phyloP scores from a whole-genome alignment of 2,888 invertebrate species.

The Drosophila niveifrons region DNA sequence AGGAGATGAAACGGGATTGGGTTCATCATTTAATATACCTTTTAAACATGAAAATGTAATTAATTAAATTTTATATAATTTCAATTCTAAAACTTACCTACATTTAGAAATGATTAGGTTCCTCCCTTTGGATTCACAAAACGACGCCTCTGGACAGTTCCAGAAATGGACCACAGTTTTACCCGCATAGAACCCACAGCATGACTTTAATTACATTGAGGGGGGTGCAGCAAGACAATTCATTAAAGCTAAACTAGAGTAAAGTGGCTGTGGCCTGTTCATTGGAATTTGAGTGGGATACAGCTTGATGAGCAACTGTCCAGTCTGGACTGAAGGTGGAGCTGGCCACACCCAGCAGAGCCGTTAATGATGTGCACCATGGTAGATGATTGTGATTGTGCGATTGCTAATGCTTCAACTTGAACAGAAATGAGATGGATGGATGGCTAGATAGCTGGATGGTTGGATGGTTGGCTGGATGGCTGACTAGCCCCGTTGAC shows the following conservation, averaged over 20 bases:
- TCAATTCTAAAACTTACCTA: neutral
- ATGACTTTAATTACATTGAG: slow-evolving; percentile 64
- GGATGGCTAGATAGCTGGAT: slow-evolving; percentile 40
- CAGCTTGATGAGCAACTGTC: slow-evolving; percentile 53
- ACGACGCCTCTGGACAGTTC: slow-evolving; percentile 21
- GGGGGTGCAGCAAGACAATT: slow-evolving; percentile 52
- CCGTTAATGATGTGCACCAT: slow-evolving; percentile 78
- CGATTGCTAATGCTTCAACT: slow-evolving; percentile 57
- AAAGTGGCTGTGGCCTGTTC: slow-evolving; percentile 22
- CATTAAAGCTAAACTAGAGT: slow-evolving; percentile 64
- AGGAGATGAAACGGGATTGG: slow-evolving; percentile 21
- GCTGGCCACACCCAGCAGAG: slow-evolving; percentile 51
- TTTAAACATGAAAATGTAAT: neutral
- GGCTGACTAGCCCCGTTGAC: slow-evolving; percentile 57
- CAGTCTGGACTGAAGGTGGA: slow-evolving; percentile 30
- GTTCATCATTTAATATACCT: too few species aligned
- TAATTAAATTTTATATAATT: neutral
- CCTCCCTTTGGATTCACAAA: neutral
- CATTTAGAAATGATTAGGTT: neutral
- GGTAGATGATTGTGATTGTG: slow-evolving; percentile 71
- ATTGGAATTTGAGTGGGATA: slow-evolving; percentile 49
- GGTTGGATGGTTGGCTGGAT: slow-evolving; percentile 26
- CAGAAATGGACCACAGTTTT: neutral
- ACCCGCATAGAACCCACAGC: slow-evolving; percentile 17
- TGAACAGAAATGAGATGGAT: slow-evolving; percentile 57